These are phyloP conservation scores for Nesoenas mayeri DNA, from an alignment of 2,113 vertebrate species.

Conservation along the genomic window DNA sequence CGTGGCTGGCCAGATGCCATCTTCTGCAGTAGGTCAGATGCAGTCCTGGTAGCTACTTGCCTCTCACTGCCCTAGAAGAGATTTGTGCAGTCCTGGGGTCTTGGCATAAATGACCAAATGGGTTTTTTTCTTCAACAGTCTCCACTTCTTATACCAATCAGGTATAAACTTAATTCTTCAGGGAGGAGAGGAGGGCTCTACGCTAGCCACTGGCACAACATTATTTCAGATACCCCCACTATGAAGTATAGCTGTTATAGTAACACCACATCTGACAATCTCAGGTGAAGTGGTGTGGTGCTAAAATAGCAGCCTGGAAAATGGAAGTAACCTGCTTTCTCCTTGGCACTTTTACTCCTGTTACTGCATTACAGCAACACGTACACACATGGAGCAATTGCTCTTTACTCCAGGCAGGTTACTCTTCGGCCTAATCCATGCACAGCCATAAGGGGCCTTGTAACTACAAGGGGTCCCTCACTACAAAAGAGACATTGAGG, in stretches of 20 bases:
- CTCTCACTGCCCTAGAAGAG: not conserved
- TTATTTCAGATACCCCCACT: fast-evolving
- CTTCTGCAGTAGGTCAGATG: not conserved
- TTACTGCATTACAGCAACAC: not conserved
- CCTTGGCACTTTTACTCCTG: not conserved
- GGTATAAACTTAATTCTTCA: not conserved
- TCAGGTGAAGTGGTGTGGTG: not conserved
- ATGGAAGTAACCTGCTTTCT: not conserved
- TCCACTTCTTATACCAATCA: not conserved
- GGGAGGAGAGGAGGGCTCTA: not conserved
- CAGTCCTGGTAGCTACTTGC: not conserved
- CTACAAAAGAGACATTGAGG: too few species aligned
- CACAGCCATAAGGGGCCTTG: not conserved
- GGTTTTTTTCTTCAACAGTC: not conserved
- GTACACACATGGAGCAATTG: not conserved
- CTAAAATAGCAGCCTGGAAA: not conserved
- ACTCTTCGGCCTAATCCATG: not conserved
- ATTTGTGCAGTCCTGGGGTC: not conserved
- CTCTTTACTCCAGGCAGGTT: not conserved
- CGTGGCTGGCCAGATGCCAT: not conserved
- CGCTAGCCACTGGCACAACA: not conserved
- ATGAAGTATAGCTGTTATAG: not conserved
- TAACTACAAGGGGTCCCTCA: not conserved
- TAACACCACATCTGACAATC: not conserved
- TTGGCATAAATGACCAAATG: not conserved